Percentiles rank a stretch among this genome's conserved stretches.
phyloP scores from a whole-genome alignment of 2,113 vertebrate species.

The Scartelaos histophorus region DNA sequence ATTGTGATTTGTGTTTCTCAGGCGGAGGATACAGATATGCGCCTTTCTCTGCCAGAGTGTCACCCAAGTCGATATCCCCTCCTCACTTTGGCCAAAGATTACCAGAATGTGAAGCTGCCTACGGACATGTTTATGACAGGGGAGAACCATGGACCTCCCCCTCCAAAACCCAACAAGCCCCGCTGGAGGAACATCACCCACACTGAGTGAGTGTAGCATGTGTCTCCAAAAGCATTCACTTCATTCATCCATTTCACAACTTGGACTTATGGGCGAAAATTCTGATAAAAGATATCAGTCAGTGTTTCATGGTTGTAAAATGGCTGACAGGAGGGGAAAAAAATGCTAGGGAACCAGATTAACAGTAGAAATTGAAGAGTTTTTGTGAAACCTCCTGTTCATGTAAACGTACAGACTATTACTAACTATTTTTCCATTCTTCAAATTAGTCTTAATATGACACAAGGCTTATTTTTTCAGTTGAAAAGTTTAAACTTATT shows the following conservation, averaged over 20 bases:
- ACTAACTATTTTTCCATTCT: not conserved
- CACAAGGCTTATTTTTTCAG: not conserved
- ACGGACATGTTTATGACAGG: slow-evolving; percentile 84
- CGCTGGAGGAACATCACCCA: slow-evolving; percentile 95
- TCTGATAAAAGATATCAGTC: not conserved
- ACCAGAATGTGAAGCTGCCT: slow-evolving; percentile 84
- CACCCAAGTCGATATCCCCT: slow-evolving; percentile 96
- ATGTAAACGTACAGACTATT: not conserved
- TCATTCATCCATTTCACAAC: slow-evolving; percentile 7
- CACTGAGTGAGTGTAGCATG: slow-evolving; percentile 83
- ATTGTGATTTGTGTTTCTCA: slow-evolving; percentile 48
- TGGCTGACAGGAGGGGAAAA: slow-evolving; percentile 18
- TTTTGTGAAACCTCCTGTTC: not conserved
- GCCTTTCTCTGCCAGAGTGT: slow-evolving; percentile 93
- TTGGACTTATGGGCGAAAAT: slow-evolving; percentile 17
- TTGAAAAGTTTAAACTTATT: not conserved
- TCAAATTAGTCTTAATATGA: not conserved
- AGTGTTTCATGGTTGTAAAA: slow-evolving; percentile 28
- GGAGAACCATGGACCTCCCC: slow-evolving; percentile 80
- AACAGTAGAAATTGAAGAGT: not conserved
- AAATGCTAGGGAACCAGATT: slow-evolving; percentile 6
- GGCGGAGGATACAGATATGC: slow-evolving; percentile 96
- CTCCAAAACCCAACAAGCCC: slow-evolving; percentile 81
- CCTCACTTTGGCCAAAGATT: slow-evolving; percentile 92
- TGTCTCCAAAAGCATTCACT: slow-evolving; percentile 2